Evolutionary conservation across 2,797 vertebrate species (phyloP).

Genomic region (Huso huso): DNA sequence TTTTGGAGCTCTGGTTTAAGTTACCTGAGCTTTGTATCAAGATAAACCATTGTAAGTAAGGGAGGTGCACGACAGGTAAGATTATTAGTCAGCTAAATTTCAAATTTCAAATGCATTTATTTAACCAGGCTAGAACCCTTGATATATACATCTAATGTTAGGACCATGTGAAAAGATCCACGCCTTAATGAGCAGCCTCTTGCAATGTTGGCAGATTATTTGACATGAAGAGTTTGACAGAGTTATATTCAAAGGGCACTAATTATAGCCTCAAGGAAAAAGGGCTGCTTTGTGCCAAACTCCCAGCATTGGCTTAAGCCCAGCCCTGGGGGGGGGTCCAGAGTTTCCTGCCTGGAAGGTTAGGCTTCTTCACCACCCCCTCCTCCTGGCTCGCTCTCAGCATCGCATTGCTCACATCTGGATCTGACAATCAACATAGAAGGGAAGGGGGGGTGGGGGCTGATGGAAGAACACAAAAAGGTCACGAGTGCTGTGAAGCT

Average conservation of each 20-base stretch:
- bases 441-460: not conserved
- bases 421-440: not conserved
- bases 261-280: conserved; percentile 49
- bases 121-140: no score
- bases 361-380: conserved; percentile 29
- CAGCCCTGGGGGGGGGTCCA: conserved; percentile 19
- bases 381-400: conserved; percentile 20
- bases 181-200: no score
- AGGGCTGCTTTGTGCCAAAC: conserved; percentile 22
- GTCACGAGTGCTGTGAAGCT: not conserved
- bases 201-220: not conserved
- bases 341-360: conserved; percentile 28
- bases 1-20: no score
- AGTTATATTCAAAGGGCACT: conserved; percentile 46
- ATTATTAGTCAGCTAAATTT: no score
- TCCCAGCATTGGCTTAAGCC: conserved; percentile 29
- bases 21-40: no score
- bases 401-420: conserved; percentile 22
- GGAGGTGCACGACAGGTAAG: no score
- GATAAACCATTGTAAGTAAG: no score
- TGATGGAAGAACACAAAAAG: not conserved
- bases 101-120: no score
- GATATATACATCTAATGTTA: no score
- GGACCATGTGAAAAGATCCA: no score
- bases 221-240: conserved; percentile 29